Conservation (phyloP, 92 coral and sea anemone species). For the Actinernus sp. region DNA sequence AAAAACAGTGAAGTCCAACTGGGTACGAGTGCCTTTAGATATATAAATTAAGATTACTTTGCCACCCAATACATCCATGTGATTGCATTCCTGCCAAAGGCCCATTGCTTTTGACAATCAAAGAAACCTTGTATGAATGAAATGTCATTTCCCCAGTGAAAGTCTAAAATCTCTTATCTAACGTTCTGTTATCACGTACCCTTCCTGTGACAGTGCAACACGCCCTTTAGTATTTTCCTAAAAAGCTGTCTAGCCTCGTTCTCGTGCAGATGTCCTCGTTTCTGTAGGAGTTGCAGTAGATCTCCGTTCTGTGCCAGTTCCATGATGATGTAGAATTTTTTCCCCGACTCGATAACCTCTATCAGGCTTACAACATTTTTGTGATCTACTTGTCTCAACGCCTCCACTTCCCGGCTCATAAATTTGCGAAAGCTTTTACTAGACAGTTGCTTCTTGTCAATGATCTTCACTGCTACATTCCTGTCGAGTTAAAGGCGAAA, state of each 20-base stretch:
- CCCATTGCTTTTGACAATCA: not conserved
- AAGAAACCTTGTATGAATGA: not conserved
- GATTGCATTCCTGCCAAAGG: too few relatives aligned
- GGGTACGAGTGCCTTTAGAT: too few relatives aligned
- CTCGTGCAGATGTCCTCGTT: conserved; percentile 52
- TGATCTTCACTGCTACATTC: conserved; percentile 71
- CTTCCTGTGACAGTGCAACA: conserved; percentile 74
- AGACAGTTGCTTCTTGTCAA: conserved; percentile 49
- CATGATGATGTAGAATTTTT: conserved; percentile 78
- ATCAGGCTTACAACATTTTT: conserved; percentile 65
- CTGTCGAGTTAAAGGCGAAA: conserved; percentile 17
- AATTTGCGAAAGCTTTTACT: conserved; percentile 40
- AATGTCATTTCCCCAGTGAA: not conserved
- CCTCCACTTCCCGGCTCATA: conserved; percentile 79
- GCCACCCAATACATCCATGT: too few relatives aligned
- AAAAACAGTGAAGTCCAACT: too few relatives aligned
- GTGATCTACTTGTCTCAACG: conserved; percentile 74
- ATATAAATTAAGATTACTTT: too few relatives aligned
- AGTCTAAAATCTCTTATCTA: not conserved
- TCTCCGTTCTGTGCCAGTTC: conserved; percentile 84
- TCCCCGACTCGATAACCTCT: conserved; percentile 74
- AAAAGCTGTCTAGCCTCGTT: conserved; percentile 71
- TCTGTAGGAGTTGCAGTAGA: conserved; percentile 61
- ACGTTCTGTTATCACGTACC: conserved; percentile 58
- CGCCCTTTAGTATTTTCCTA: conserved; percentile 64